Percentiles rank a stretch among this genome's conserved stretches.
phyloP scores from a whole-genome alignment of 2,888 invertebrate genomes.

The Agriopis aurantiaria region DNA sequence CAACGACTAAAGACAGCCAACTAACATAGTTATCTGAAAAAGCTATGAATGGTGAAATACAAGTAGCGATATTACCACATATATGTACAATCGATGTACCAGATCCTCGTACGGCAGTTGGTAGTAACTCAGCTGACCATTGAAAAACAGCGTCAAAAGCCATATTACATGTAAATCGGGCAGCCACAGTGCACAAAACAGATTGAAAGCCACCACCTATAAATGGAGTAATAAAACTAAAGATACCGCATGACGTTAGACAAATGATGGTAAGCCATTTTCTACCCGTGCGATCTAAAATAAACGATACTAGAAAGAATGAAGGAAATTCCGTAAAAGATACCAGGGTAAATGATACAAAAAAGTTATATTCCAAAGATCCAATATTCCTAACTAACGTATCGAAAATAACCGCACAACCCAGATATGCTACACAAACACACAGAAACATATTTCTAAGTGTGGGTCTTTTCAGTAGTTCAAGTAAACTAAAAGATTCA shows the following conservation, averaged over 20 bases:
- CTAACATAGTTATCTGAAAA: slow-evolving; percentile 58
- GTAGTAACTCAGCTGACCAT: slow-evolving; percentile 73
- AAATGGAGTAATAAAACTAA: slow-evolving; percentile 63
- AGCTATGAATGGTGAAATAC: slow-evolving; percentile 71
- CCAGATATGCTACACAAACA: slow-evolving; percentile 63
- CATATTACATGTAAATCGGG: slow-evolving; percentile 71
- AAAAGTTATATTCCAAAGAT: slow-evolving; percentile 67
- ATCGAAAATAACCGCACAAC: slow-evolving; percentile 64
- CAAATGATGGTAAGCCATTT: slow-evolving; percentile 59
- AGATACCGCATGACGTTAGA: slow-evolving; percentile 55
- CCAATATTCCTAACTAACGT: slow-evolving; percentile 66
- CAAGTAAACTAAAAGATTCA: slow-evolving; percentile 51
- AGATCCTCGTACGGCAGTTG: slow-evolving; percentile 68
- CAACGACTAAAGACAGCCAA: slow-evolving; percentile 65
- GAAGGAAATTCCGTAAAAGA: slow-evolving; percentile 74
- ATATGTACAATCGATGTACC: slow-evolving; percentile 68
- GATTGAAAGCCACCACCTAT: slow-evolving; percentile 61
- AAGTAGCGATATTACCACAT: slow-evolving; percentile 64
- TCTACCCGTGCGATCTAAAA: slow-evolving; percentile 67
- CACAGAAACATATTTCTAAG: slow-evolving; percentile 63
- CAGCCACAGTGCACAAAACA: slow-evolving; percentile 66
- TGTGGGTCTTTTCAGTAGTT: slow-evolving; percentile 60
- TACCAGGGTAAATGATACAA: slow-evolving; percentile 72
- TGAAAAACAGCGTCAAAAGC: slow-evolving; percentile 61
- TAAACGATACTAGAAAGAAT: slow-evolving; percentile 61